Percentiles rank a stretch among this genome's conserved stretches.
These are phyloP conservation scores for Brienomyrus longianalis DNA, from an alignment of 2,113 vertebrate genomes.

Conservation along the genomic window DNA sequence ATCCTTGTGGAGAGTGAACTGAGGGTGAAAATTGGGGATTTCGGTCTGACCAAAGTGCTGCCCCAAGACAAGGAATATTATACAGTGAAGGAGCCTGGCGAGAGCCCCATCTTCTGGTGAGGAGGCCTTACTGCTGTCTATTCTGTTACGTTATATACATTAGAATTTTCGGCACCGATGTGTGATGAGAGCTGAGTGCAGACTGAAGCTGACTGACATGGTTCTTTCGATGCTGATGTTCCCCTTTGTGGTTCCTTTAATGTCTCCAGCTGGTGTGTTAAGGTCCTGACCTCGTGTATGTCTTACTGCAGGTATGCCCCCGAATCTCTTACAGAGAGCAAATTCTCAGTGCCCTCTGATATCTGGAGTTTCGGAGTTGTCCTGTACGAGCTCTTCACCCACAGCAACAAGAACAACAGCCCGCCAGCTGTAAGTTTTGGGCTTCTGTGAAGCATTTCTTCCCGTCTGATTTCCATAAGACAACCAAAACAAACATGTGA, in stretches of 20 bases:
- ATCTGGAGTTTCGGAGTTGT: conserved; percentile 98
- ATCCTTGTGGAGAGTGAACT: conserved; percentile 93
- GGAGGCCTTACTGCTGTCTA: conserved; percentile 28
- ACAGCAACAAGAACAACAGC: conserved; percentile 88
- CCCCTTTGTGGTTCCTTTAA: background rate
- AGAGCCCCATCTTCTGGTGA: conserved; percentile 98
- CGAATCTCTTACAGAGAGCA: conserved; percentile 94
- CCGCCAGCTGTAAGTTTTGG: conserved; percentile 76
- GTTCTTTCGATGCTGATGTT: background rate
- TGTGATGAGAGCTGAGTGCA: background rate
- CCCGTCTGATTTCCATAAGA: background rate
- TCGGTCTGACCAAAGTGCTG: conserved; percentile 91
- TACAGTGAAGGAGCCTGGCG: conserved; percentile 90
- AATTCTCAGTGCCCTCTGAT: conserved; percentile 93
- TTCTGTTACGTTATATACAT: background rate
- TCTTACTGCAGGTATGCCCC: conserved; percentile 81
- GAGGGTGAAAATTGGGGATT: conserved; percentile 96
- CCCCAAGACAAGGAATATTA: conserved; percentile 98
- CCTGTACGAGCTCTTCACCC: conserved; percentile 92
- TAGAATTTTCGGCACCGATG: background rate
- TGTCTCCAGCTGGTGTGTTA: background rate
- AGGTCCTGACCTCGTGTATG: background rate
- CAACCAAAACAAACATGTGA: background rate
- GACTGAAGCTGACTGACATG: background rate
- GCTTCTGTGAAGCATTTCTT: background rate